Evolutionary conservation across 2,113 vertebrate genomes (phyloP).

Genomic region (Gymnocephalus cernua): DNA sequence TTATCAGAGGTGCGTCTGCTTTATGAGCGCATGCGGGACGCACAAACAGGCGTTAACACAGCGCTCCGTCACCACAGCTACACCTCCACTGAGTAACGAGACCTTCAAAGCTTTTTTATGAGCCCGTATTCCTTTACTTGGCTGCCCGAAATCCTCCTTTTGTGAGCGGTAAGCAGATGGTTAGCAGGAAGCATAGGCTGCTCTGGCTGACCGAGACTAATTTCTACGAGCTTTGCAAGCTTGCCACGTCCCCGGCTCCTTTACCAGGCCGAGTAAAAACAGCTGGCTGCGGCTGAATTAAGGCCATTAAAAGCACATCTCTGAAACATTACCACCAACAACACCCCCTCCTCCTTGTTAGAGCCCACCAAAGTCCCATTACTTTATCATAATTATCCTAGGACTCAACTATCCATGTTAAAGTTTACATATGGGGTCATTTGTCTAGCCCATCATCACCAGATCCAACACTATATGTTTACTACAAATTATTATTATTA

Average conservation of each 20-base stretch:
- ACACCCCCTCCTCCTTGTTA: background rate
- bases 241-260: conserved; percentile 91
- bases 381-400: conserved; percentile 12
- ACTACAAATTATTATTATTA: background rate
- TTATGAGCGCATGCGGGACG: conserved; percentile 35
- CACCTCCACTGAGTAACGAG: conserved; percentile 85
- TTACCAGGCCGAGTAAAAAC: conserved; percentile 92
- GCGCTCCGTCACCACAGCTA: conserved; percentile 76
- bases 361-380: conserved; percentile 7
- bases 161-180: conserved; percentile 98
- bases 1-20: conserved; percentile 66
- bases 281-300: conserved; percentile 95
- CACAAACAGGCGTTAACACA: conserved; percentile 55
- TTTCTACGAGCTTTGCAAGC: conserved; percentile 98
- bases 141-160: conserved; percentile 93
- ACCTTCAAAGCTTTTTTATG: conserved; percentile 84
- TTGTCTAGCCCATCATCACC: background rate
- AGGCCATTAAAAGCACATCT: conserved; percentile 97
- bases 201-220: conserved; percentile 98
- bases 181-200: conserved; percentile 97
- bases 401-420: conserved; percentile 3
- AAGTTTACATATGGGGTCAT: conserved; percentile 14
- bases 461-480: background rate
- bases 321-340: conserved; percentile 91
- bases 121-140: conserved; percentile 81